Conservation (phyloP, 2,888 invertebrate genomes). For the Drosophila lacicola region DNA sequence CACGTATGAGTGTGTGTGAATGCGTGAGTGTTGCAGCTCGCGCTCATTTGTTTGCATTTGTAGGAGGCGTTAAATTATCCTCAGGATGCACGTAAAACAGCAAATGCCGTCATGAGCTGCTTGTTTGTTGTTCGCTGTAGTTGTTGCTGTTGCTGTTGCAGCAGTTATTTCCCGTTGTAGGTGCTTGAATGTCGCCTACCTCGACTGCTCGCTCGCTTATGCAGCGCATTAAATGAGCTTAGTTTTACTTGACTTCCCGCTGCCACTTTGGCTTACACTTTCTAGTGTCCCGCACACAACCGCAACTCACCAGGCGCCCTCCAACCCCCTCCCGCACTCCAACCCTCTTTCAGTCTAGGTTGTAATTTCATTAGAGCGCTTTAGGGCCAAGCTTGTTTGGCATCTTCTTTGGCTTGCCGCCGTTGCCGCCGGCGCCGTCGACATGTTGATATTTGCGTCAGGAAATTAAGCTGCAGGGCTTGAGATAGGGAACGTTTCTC, state of each 20-base stretch:
- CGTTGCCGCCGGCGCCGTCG: not conserved
- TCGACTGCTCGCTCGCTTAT: conserved; percentile 55
- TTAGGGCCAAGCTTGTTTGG: conserved; percentile 49
- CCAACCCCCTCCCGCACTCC: not conserved
- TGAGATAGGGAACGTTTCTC: conserved; percentile 29
- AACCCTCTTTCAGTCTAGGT: conserved; percentile 19
- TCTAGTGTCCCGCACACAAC: conserved; percentile 24
- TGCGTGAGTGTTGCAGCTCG: conserved; percentile 20
- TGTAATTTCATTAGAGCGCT: conserved; percentile 75
- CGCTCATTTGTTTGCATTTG: conserved; percentile 78
- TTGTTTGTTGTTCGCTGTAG: conserved; percentile 49
- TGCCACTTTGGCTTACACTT: conserved; percentile 74
- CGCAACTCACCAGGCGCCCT: not conserved
- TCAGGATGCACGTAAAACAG: conserved; percentile 78
- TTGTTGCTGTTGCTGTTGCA: conserved; percentile 33
- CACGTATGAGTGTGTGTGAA: not conserved
- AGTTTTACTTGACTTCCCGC: conserved; percentile 78
- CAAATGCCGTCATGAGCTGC: conserved; percentile 67
- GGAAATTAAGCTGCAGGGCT: conserved; percentile 73
- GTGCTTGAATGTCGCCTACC: conserved; percentile 32
- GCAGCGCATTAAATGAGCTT: conserved; percentile 78
- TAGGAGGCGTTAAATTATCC: conserved; percentile 77
- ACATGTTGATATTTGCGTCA: conserved; percentile 74
- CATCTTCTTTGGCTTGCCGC: conserved; percentile 42
- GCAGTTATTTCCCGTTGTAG: conserved; percentile 46